Evolutionary conservation across 2,113 vertebrate genomes (phyloP).

Genomic region (Orthonyx spaldingii): DNA sequence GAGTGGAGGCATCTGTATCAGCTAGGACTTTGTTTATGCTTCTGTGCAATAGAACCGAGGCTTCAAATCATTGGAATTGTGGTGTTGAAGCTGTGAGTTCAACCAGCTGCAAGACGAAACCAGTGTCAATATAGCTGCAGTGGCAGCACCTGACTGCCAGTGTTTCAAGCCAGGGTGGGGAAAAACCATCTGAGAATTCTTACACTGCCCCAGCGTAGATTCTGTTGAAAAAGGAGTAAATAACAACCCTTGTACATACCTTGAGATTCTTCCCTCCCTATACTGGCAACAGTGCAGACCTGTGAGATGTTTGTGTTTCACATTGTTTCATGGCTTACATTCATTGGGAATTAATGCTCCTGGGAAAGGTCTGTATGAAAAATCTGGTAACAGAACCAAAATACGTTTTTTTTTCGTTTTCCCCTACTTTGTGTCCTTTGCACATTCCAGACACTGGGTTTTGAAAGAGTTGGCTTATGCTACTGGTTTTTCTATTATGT

Average conservation of each 20-base stretch:
- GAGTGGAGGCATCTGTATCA: neutral
- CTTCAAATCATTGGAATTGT: neutral
- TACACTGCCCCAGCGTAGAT: neutral
- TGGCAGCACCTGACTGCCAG: neutral
- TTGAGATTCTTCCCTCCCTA: constrained; percentile 2
- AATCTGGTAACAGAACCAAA: constrained; percentile 38
- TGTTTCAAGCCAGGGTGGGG: neutral
- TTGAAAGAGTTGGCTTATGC: constrained; percentile 63
- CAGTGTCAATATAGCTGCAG: neutral
- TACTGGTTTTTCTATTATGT: constrained; percentile 55
- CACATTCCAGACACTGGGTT: constrained; percentile 49
- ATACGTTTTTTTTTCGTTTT: neutral
- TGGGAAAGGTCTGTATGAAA: constrained; percentile 49
- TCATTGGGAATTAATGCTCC: constrained; percentile 38
- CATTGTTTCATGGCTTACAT: neutral
- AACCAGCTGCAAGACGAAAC: neutral
- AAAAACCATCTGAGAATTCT: neutral
- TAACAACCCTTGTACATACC: neutral
- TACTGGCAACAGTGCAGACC: neutral
- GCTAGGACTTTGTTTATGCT: neutral
- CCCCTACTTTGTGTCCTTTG: neutral
- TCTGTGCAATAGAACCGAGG: rapidly evolving
- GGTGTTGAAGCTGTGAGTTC: neutral
- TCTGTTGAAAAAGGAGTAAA: neutral
- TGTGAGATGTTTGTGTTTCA: constrained; percentile 37